These are phyloP conservation scores for Peromyscus maniculatus DNA, from an alignment of 2,113 vertebrate genomes.

Conservation along the genomic window DNA sequence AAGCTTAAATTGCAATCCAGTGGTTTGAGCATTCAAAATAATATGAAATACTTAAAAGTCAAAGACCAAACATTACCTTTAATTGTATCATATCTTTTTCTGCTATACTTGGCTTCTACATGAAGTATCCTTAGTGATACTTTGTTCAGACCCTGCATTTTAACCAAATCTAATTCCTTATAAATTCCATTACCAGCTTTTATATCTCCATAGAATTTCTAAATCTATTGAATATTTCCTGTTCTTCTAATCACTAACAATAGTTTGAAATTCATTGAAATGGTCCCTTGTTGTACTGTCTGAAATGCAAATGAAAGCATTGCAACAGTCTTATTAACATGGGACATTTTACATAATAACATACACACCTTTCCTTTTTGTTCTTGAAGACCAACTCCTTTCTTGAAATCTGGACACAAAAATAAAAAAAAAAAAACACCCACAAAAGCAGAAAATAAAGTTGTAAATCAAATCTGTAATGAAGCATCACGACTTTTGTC, in stretches of 20 bases:
- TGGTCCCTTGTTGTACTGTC: not conserved
- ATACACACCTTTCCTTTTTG: not conserved
- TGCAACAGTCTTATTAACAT: conserved; percentile 19
- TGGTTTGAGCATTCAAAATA: conserved; percentile 29
- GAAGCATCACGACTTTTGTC: not conserved
- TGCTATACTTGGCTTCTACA: not conserved
- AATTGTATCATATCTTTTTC: fast-evolving
- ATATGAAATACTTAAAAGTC: conserved; percentile 1
- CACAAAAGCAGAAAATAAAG: conserved; percentile 25
- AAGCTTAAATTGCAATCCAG: not conserved
- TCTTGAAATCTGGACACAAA: not conserved
- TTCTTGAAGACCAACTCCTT: conserved; percentile 25
- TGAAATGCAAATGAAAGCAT: not conserved
- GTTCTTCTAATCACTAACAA: not conserved
- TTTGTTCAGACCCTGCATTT: not conserved
- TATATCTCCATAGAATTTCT: not conserved
- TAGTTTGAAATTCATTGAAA: conserved; percentile 38
- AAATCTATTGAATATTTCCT: not conserved
- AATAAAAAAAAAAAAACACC: not conserved
- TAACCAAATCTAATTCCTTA: not conserved
- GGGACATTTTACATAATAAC: not conserved
- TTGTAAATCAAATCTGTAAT: not conserved
- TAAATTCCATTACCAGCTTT: not conserved
- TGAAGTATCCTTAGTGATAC: not conserved
- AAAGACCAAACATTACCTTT: not conserved